Evolutionary conservation across 35 echinoderm and acorn worm species (phyloP).

Genomic region (Heliocidaris tuberculata): DNA sequence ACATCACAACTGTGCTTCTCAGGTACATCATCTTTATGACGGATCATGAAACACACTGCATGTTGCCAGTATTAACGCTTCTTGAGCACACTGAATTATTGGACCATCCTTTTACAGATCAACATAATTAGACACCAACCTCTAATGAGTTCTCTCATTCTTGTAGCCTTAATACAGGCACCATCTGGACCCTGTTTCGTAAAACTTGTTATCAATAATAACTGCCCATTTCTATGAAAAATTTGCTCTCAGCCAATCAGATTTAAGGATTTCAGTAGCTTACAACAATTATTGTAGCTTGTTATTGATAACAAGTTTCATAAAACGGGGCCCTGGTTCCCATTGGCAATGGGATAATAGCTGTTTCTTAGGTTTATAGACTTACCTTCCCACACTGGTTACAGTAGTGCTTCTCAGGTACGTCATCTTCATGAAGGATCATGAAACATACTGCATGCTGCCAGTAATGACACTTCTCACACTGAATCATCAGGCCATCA

Average conservation of each 20-base stretch:
- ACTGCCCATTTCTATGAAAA: too few relatives aligned
- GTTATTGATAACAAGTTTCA: too few relatives aligned
- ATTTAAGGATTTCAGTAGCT: too few relatives aligned
- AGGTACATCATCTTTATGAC: constrained; percentile 64
- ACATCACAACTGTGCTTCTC: constrained; percentile 71
- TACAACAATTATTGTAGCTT: too few relatives aligned
- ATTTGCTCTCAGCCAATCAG: too few relatives aligned
- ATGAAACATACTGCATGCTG: constrained; percentile 94
- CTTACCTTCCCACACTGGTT: constrained; percentile 82
- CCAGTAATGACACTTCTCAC: constrained; percentile 78
- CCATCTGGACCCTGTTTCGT: too few relatives aligned
- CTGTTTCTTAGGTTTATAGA: background rate
- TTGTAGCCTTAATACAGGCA: too few relatives aligned
- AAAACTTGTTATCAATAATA: too few relatives aligned
- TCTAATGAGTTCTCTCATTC: background rate
- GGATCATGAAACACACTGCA: constrained; percentile 79
- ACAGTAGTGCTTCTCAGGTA: constrained; percentile 79
- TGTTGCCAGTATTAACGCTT: constrained; percentile 72
- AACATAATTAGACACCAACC: background rate
- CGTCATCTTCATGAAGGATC: constrained; percentile 77
- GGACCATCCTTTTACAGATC: constrained; percentile 61
- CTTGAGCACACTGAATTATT: constrained; percentile 83
- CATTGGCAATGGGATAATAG: background rate
- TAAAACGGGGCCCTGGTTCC: too few relatives aligned
- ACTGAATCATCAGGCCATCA: constrained; percentile 94